phyloP scores from a whole-genome alignment of 2,888 invertebrate genomes.

The Idaea dimidiata region DNA sequence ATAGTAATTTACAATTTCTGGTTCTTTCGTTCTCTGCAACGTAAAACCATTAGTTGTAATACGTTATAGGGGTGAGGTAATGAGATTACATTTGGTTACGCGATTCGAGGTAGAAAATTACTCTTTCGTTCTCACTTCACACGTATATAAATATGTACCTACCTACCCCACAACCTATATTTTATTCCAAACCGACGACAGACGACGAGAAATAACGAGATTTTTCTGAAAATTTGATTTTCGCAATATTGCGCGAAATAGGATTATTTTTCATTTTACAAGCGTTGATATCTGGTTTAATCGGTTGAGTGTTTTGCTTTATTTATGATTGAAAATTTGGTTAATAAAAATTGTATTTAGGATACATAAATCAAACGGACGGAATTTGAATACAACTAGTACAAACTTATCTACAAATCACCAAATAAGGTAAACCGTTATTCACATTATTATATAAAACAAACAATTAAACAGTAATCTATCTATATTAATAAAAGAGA shows the following conservation, averaged over 20 bases:
- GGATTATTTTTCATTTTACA: slow-evolving; percentile 43
- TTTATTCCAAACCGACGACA: slow-evolving; percentile 50
- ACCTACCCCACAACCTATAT: slow-evolving; percentile 35
- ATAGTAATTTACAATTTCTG: not conserved
- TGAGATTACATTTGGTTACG: slow-evolving; percentile 38
- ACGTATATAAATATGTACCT: slow-evolving; percentile 41
- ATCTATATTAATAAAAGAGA: too few relatives aligned
- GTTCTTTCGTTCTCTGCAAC: not conserved
- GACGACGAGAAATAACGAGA: slow-evolving; percentile 57
- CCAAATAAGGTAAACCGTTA: too few relatives aligned
- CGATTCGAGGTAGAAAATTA: slow-evolving; percentile 41
- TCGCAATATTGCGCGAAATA: slow-evolving; percentile 58
- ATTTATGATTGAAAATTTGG: slow-evolving; percentile 4
- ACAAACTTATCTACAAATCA: too few relatives aligned
- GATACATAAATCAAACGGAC: too few relatives aligned
- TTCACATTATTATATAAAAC: too few relatives aligned
- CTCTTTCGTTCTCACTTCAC: slow-evolving; percentile 46
- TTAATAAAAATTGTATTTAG: slow-evolving; percentile 2
- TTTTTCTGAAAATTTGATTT: slow-evolving; percentile 70
- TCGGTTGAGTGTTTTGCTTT: slow-evolving; percentile 15
- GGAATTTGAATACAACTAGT: too few relatives aligned
- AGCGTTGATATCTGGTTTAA: slow-evolving; percentile 3
- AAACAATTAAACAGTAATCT: too few relatives aligned
- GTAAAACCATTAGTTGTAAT: not conserved
- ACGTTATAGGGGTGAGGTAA: slow-evolving; percentile 19